Base-by-base conservation (phyloP, 35 echinoderm and acorn worm species). In the Ophiothrix spiculata region DNA sequence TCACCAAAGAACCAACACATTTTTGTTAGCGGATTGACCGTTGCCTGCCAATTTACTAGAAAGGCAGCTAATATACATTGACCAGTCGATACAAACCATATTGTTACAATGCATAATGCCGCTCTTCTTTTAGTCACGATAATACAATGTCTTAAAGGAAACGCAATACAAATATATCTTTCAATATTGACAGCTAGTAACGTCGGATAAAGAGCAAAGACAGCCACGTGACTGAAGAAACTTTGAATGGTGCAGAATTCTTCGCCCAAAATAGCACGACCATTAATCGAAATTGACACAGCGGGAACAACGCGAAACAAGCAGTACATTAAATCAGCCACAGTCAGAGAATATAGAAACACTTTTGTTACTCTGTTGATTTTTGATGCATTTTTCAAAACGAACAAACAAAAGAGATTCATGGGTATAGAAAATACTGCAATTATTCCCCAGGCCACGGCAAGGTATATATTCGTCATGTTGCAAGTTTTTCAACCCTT, bases 171-270 rank as follows among this genome's bases (percentile, higher is more conserved):
- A 13, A 84, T 38, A 0, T 84, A 84, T 23, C 81, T 45, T 21
- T 84, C 81, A 15, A 60, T 31, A 60, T 84, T 84, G 32, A 84
- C 63, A 1, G 63, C 32, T 35, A 84, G 81, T 17, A 84, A 60
- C 0, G 54, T 64, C 19, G 63, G 63, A 16, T 64, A 37, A 0
- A 60, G 39, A 2, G 81, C 63, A 16, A 33, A 33, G 1, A 60
- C 81, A 60, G 49, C 37, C 23, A 69, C 31, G 2, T 84, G 46
- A 21, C 35, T 36, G 1, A 54, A 14, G 40, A 60, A 84, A 25
- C 45, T 60, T 17, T 54, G 63, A 2, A 69, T 69, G 32, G 81
- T 60, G 13, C 81, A 84, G 40, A 84, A 84, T 14, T 23, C 54
- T 23, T 84, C 54, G 21, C 81, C 81, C 15, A 64, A 64, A 10